Base-by-base conservation (phyloP, 1,140 invertebrate species). In the Hydropsyche tenuis region DNA sequence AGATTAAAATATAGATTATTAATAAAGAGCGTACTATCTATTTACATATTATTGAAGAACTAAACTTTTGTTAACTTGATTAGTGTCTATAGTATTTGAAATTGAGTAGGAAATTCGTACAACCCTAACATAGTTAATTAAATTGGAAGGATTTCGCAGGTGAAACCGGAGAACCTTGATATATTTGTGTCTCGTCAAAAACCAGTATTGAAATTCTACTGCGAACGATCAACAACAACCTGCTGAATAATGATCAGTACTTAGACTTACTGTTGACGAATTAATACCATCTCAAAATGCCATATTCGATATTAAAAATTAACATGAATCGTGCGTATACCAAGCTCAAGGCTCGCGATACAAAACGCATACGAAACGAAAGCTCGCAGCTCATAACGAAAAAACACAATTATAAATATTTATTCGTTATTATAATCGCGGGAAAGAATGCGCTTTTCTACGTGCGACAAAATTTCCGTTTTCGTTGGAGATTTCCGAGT, bases 181-280 rank as follows among this genome's bases (percentile, higher is more conserved):
- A 69, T 69, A 69, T 69, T 69, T 69, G 25, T 69, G 65, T 69
- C 43, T 42, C 18, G 46, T 69, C 65, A 69, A 69, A 37, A 69
- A 69, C 65, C 25, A 43, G 65, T 69, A 69, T 69, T 65, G 63
- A 65, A 27, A 65, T 65, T 65, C 63, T 27, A 20, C n/a, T 12
- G 12, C 63, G 30, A 65, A 23, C 30, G 30, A 30, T 42, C 30
- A 14, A n/a, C 48, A 22, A 46, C 43, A 23, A 27, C 43, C 14
- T 16, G 37, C 63, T 20, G 30, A 65, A 65, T 65, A 43, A 22
- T 42, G 23, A 63, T 22, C 30, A 30, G 60, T 30, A 63, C 60
- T 30, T 63, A n/a, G 23, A 18, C 20, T 53, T 6, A 53, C 48
- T n/a, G 20, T 14, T 30, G 20, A 62, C 25, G 16, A 62, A 62